phyloP scores from a whole-genome alignment of 2,113 vertebrate species.

The Toxotes jaculatrix region DNA sequence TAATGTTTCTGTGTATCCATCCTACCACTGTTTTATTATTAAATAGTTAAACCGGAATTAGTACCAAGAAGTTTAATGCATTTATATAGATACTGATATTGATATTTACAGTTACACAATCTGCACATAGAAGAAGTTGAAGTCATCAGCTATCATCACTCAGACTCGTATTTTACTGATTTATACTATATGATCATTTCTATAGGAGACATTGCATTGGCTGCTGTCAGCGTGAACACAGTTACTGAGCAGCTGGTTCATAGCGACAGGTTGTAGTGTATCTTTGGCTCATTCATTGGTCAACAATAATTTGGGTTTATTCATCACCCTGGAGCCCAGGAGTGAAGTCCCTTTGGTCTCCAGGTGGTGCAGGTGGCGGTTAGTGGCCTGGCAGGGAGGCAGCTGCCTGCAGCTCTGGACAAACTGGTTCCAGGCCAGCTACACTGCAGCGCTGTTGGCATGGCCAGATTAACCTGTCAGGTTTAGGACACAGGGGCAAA shows the following conservation, averaged over 20 bases:
- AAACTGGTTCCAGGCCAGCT: slow-evolving; percentile 55
- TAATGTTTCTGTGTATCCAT: not conserved
- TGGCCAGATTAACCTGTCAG: slow-evolving; percentile 9
- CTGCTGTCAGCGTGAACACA: slow-evolving; percentile 19
- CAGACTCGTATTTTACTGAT: not conserved
- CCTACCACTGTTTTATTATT: not conserved
- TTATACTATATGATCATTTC: not conserved
- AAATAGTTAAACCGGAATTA: no score
- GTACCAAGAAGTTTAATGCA: no score
- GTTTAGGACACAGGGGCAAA: not conserved
- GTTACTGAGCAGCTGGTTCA: slow-evolving; percentile 13
- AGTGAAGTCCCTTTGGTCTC: slow-evolving; percentile 47
- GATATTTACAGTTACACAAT: not conserved
- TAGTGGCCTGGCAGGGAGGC: slow-evolving; percentile 51
- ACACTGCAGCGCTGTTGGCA: slow-evolving; percentile 19
- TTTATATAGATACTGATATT: no score
- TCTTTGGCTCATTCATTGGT: slow-evolving; percentile 55
- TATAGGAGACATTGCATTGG: not conserved
- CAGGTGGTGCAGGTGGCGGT: slow-evolving; percentile 70
- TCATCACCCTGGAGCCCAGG: slow-evolving; percentile 34
- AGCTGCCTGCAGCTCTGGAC: slow-evolving; percentile 50
- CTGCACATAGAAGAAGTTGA: not conserved
- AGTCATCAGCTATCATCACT: not conserved
- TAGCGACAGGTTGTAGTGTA: slow-evolving; percentile 51
- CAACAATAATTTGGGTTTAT: slow-evolving; percentile 57